A percentile compares a stretch with the other conserved stretches of the same genome.
Conservation (phyloP, 2,113 vertebrate species). For the Odontophorus gujanensis region DNA sequence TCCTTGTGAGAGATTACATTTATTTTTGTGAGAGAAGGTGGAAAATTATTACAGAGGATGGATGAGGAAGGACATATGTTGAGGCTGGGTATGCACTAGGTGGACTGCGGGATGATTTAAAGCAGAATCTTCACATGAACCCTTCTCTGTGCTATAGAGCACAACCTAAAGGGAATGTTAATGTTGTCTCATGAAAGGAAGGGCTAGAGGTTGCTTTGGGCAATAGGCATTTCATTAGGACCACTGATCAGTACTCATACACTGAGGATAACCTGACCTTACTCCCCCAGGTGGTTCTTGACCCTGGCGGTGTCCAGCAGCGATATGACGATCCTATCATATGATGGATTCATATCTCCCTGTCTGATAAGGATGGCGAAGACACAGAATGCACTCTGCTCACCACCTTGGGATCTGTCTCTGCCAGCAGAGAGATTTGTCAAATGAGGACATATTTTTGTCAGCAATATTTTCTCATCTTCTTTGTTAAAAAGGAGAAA, state of each 20-base stretch:
- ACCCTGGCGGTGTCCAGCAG: neutral
- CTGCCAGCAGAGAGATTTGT: neutral
- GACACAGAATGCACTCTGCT: neutral
- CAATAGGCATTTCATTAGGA: neutral
- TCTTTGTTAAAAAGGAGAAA: neutral
- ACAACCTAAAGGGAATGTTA: neutral
- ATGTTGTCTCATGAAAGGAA: neutral
- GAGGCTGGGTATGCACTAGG: neutral
- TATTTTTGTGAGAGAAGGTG: neutral
- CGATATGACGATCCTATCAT: neutral
- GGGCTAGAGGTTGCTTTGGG: neutral
- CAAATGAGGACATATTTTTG: neutral
- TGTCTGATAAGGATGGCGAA: neutral
- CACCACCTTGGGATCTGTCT: neutral
- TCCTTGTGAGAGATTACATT: neutral
- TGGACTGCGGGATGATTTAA: neutral
- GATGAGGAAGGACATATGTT: neutral
- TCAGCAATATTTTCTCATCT: neutral
- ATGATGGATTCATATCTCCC: neutral
- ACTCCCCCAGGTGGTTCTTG: neutral
- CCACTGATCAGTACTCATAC: neutral
- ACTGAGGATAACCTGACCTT: neutral
- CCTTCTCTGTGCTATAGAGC: neutral
- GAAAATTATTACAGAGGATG: neutral
- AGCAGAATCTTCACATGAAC: neutral